These are phyloP conservation scores for Cataglyphis livida DNA, from an alignment of 2,888 invertebrate species.

Conservation along the genomic window DNA sequence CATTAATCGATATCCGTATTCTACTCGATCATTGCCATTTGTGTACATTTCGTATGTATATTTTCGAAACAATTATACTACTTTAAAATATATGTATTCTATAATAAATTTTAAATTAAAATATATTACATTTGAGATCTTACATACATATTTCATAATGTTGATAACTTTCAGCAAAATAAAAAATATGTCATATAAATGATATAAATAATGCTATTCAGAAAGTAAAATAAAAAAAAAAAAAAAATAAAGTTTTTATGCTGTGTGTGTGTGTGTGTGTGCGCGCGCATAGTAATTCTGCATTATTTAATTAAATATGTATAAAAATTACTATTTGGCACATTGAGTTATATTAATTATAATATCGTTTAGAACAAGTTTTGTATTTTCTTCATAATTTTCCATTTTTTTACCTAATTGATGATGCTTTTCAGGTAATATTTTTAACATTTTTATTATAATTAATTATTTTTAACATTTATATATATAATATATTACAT, in stretches of 20 bases:
- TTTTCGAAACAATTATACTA: neutral
- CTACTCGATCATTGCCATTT: conserved; percentile 7
- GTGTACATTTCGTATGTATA: neutral
- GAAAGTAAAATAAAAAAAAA: neutral
- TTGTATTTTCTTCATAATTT: neutral
- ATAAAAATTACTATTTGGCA: neutral
- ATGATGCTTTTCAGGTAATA: neutral
- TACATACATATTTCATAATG: neutral
- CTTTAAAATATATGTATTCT: neutral
- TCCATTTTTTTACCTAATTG: neutral
- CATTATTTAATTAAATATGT: neutral
- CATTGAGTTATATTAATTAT: neutral
- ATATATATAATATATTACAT: too few relatives aligned
- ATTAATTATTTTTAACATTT: neutral
- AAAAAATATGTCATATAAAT: neutral
- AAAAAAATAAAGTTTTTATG: neutral
- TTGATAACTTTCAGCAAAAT: neutral
- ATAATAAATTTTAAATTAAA: conserved; percentile 13
- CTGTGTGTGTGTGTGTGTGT: neutral
- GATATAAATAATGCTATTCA: neutral
- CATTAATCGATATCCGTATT: neutral
- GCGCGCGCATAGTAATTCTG: neutral
- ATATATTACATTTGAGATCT: neutral
- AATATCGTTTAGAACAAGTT: neutral
- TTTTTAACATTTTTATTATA: neutral